phyloP scores from a whole-genome alignment of 2,888 invertebrate genomes.

The Drosophila borealis region DNA sequence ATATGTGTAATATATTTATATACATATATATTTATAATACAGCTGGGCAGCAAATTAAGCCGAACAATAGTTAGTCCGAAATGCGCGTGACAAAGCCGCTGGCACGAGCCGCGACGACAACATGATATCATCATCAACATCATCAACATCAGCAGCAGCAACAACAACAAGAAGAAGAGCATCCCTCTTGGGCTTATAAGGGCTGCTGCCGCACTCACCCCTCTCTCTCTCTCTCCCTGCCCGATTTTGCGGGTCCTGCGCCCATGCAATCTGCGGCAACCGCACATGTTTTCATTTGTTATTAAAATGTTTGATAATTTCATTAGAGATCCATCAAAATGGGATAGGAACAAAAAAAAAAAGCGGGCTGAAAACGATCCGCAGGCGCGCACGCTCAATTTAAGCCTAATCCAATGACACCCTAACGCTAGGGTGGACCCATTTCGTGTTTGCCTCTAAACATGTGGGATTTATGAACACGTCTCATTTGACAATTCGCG shows the following conservation, averaged over 20 bases:
- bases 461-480: constrained; percentile 79
- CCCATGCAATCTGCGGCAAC: constrained; percentile 76
- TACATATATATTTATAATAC: constrained; percentile 6
- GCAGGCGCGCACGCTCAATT: constrained; percentile 81
- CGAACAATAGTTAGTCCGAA: constrained; percentile 16
- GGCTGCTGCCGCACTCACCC: constrained; percentile 25
- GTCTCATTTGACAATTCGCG: constrained; percentile 67
- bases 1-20: not conserved
- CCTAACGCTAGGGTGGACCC: constrained; percentile 2
- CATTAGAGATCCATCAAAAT: constrained; percentile 70
- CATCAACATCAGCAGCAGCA: constrained; percentile 18
- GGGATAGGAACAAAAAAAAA: not conserved
- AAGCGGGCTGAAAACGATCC: constrained; percentile 19
- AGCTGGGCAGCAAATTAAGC: constrained; percentile 47
- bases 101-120: constrained; percentile 65
- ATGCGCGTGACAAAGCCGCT: constrained; percentile 67
- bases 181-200: constrained; percentile 30
- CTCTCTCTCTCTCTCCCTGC: constrained; percentile 11
- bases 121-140: constrained; percentile 53
- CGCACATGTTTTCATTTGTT: constrained; percentile 84
- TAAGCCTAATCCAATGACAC: constrained; percentile 82
- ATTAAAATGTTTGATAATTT: constrained; percentile 83
- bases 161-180: constrained; percentile 27
- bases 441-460: constrained; percentile 76
- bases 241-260: constrained; percentile 15